Conservation (phyloP, 2,113 vertebrate species). For the Jaculus jaculus region DNA sequence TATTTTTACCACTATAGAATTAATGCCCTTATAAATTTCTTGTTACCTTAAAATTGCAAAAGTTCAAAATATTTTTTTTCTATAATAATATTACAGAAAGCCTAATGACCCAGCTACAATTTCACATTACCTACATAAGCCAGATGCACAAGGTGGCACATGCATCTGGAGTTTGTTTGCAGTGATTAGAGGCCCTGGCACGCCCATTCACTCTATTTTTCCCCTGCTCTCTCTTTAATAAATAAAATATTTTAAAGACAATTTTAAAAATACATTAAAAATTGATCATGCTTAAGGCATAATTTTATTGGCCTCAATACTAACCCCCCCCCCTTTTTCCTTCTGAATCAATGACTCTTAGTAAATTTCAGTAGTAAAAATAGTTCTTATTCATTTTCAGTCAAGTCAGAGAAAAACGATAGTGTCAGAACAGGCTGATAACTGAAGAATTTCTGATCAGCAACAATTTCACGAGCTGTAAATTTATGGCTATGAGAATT, state of each 20-base stretch:
- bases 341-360: neutral
- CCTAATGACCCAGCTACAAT: too few relatives aligned
- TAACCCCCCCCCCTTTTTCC: neutral
- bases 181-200: too few relatives aligned
- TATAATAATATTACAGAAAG: neutral
- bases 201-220: too few relatives aligned
- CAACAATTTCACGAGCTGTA: constrained; percentile 65
- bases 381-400: neutral
- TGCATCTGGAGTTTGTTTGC: too few relatives aligned
- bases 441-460: constrained; percentile 52
- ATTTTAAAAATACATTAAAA: neutral
- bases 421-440: constrained; percentile 39
- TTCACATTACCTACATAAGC: too few relatives aligned
- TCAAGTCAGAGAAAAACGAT: neutral
- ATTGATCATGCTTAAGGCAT: neutral
- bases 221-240: too few relatives aligned
- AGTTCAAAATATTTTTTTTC: neutral
- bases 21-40: neutral
- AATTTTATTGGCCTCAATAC: constrained; percentile 13
- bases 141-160: too few relatives aligned
- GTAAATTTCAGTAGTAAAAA: neutral
- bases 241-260: too few relatives aligned
- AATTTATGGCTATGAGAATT: constrained; percentile 82
- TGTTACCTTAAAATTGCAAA: neutral
- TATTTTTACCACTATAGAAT: neutral